Conservation (phyloP, 2,113 vertebrate species). For the Brachypodius melanocephalos region DNA sequence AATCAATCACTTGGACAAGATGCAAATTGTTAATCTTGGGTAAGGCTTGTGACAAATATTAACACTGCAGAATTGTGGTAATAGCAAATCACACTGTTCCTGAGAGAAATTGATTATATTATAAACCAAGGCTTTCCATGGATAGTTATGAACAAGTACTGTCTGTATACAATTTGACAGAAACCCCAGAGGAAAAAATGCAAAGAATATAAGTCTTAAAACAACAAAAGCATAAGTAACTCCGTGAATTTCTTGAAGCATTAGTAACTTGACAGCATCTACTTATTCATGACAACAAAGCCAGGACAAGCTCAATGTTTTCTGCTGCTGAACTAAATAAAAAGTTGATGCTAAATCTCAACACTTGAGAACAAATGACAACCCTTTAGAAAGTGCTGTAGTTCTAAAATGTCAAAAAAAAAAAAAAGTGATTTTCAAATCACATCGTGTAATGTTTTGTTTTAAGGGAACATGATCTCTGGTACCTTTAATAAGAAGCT, state of each 20-base stretch:
- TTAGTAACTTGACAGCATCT: constrained; percentile 46
- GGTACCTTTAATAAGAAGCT: constrained; percentile 55
- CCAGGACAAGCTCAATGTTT: constrained; percentile 7
- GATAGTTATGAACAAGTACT: neutral
- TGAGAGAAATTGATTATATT: neutral
- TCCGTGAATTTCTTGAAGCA: constrained; percentile 11
- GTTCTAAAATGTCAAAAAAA: constrained; percentile 32
- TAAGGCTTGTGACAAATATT: neutral
- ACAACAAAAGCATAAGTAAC: constrained; percentile 39
- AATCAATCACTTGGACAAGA: constrained; percentile 9
- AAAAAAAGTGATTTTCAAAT: constrained; percentile 38
- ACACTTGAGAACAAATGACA: constrained; percentile 32
- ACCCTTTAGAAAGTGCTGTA: neutral
- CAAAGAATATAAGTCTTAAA: neutral
- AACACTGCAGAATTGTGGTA: neutral
- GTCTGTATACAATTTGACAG: neutral
- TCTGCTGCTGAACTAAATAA: constrained; percentile 16
- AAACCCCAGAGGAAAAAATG: neutral
- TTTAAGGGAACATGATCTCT: constrained; percentile 36
- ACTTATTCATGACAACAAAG: constrained; percentile 30
- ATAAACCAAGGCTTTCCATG: neutral
- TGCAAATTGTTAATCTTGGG: constrained; percentile 31
- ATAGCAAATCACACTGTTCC: neutral
- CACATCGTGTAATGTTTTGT: neutral
- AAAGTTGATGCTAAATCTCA: constrained; percentile 13